phyloP scores from a whole-genome alignment of 2,113 vertebrate species.

The Vidua macroura region DNA sequence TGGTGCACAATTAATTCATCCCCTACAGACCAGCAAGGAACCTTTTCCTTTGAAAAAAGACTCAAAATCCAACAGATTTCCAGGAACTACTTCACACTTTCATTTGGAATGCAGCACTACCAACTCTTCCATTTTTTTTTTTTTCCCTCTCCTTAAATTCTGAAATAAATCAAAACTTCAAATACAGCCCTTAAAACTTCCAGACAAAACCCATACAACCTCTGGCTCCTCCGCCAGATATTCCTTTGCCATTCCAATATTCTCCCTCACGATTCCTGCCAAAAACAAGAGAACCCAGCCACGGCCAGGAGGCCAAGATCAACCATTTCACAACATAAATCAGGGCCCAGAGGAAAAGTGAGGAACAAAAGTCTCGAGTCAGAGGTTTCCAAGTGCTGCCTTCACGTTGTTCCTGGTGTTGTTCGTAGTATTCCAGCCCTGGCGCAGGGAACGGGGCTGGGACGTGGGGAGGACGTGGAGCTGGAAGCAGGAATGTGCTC shows the following conservation, averaged over 20 bases:
- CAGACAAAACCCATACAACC: background rate
- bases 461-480: background rate
- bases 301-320: conserved; percentile 10
- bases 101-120: background rate
- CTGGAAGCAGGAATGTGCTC: background rate
- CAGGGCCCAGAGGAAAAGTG: background rate
- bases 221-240: background rate
- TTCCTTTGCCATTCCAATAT: background rate
- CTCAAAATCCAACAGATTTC: background rate
- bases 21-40: background rate
- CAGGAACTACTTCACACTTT: conserved; percentile 24
- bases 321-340: conserved; percentile 30
- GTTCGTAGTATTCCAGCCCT: background rate
- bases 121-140: background rate
- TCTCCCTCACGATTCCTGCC: background rate
- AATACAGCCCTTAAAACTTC: background rate
- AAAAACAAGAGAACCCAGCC: background rate
- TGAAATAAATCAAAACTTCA: conserved; percentile 7
- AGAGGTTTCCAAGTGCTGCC: conserved; percentile 15
- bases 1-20: background rate
- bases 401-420: background rate
- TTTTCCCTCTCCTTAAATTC: background rate
- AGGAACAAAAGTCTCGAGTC: background rate
- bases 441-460: background rate
- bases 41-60: background rate